These are phyloP conservation scores for Mythimna impura DNA, from an alignment of 2,888 invertebrate genomes.

Conservation along the genomic window DNA sequence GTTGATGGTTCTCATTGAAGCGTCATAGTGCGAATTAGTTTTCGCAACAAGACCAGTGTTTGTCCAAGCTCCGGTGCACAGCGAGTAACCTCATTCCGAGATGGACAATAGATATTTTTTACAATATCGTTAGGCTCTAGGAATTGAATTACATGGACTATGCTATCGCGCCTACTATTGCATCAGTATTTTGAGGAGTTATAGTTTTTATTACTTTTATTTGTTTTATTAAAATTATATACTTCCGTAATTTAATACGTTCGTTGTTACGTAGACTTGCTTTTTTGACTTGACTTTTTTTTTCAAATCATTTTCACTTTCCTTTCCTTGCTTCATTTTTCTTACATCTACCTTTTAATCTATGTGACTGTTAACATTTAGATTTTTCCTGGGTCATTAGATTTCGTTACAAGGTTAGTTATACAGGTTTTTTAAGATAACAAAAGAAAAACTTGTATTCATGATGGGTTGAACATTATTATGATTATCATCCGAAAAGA, in stretches of 20 bases:
- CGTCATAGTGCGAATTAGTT: conserved; percentile 49
- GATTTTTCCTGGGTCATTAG: conserved; percentile 35
- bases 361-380: neutral
- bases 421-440: neutral
- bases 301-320: neutral
- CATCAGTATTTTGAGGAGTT: neutral
- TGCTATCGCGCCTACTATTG: neutral
- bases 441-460: conserved; percentile 18
- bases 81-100: conserved; percentile 55
- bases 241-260: neutral
- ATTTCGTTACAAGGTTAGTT: conserved; percentile 10
- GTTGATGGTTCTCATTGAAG: conserved; percentile 55
- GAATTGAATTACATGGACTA: conserved; percentile 28
- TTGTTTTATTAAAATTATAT: no score
- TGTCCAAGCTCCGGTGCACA: conserved; percentile 59
- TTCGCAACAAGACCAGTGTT: conserved; percentile 51
- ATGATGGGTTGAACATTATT: conserved; percentile 15
- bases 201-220: neutral
- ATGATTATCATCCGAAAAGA: conserved; percentile 22
- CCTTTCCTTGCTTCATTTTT: neutral
- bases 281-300: neutral
- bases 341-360: no score
- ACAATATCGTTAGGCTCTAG: conserved; percentile 30
- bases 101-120: conserved; percentile 35
- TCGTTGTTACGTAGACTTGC: neutral